Evolutionary conservation across 2,797 vertebrate genomes (phyloP).

Genomic region (Avahi laniger): DNA sequence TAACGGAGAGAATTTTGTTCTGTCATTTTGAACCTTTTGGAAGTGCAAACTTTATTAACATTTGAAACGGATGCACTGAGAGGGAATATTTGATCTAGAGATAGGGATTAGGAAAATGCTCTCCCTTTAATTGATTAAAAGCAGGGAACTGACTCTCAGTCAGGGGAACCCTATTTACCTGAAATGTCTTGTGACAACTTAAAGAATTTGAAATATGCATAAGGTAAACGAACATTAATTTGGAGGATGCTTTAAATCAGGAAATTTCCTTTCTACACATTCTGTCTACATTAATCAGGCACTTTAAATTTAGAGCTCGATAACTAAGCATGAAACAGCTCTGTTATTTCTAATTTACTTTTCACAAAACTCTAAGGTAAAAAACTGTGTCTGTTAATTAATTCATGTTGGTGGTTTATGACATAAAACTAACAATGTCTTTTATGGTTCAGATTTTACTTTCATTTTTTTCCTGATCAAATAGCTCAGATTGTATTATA

Average conservation of each 20-base stretch:
- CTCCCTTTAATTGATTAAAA: slow-evolving; percentile 75
- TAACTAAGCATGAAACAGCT: slow-evolving; percentile 49
- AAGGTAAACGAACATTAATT: slow-evolving; percentile 62
- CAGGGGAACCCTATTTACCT: background rate
- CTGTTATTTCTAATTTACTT: slow-evolving; percentile 62
- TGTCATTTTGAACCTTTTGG: slow-evolving; percentile 85
- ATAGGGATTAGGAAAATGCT: slow-evolving; percentile 70
- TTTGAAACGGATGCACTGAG: slow-evolving; percentile 78
- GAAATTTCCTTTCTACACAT: slow-evolving; percentile 63
- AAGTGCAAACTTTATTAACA: slow-evolving; percentile 86
- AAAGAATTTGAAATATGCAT: slow-evolving; percentile 23
- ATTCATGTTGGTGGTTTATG: background rate
- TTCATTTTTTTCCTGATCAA: background rate
- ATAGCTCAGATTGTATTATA: background rate
- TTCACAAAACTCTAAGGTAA: slow-evolving; percentile 43
- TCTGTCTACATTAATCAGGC: slow-evolving; percentile 27
- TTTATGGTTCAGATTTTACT: slow-evolving; percentile 1
- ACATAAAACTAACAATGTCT: background rate
- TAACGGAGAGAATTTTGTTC: slow-evolving; percentile 86
- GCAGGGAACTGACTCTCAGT: slow-evolving; percentile 63
- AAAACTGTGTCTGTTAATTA: slow-evolving; percentile 41
- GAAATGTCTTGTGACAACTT: slow-evolving; percentile 63
- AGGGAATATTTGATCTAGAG: slow-evolving; percentile 67
- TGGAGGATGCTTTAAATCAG: slow-evolving; percentile 55
- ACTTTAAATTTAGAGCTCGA: slow-evolving; percentile 50